phyloP scores from a whole-genome alignment of 2,113 vertebrate genomes.

The Pituophis catenifer region DNA sequence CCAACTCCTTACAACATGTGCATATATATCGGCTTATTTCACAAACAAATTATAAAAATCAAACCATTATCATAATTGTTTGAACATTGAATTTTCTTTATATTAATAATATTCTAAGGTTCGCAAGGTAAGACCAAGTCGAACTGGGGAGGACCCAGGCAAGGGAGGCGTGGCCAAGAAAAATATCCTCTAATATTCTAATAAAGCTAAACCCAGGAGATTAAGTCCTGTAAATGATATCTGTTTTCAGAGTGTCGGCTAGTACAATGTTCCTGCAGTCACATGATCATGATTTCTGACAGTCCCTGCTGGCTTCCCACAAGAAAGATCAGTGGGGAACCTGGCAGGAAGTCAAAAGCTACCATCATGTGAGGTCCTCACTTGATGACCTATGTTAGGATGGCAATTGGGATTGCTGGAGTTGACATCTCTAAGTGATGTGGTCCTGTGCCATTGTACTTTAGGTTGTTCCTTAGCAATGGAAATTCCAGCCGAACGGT shows the following conservation, averaged over 20 bases:
- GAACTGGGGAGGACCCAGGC: too few species aligned
- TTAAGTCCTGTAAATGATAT: conserved; percentile 17
- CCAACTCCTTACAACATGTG: neutral
- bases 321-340: neutral
- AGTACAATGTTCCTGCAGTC: neutral
- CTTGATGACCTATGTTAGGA: neutral
- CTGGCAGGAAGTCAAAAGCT: neutral
- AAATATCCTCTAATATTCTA: conserved; percentile 2
- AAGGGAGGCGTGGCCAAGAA: too few species aligned
- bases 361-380: neutral
- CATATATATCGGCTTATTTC: neutral
- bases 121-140: too few species aligned
- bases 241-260: neutral
- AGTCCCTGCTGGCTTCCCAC: neutral
- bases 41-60: neutral
- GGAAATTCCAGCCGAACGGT: neutral
- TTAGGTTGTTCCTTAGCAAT: neutral
- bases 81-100: conserved; percentile 29
- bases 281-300: neutral
- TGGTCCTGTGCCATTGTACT: neutral
- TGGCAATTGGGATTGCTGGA: neutral
- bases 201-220: neutral
- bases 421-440: neutral
- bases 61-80: conserved; percentile 10
- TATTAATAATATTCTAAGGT: conserved; percentile 19